Conservation (phyloP, 2,888 invertebrate species). For the Latrodectus hesperus region DNA sequence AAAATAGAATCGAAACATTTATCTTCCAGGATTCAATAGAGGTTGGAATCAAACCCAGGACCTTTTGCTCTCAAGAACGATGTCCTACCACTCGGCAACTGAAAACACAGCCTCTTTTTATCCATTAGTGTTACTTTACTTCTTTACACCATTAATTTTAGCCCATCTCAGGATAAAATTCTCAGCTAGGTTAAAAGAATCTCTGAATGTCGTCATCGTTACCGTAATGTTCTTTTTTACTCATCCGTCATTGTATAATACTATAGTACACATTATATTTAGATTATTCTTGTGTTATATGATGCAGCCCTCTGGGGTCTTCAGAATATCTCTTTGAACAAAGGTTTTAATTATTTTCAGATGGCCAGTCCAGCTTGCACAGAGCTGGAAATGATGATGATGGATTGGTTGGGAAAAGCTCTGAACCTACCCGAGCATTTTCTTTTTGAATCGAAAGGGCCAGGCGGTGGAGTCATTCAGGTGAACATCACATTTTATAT, state of each 20-base stretch:
- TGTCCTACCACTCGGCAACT: neutral
- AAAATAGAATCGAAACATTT: no score
- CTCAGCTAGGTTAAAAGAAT: neutral
- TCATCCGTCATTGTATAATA: neutral
- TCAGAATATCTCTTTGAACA: no score
- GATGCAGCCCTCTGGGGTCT: neutral
- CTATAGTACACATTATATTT: neutral
- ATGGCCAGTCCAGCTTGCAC: constrained; percentile 96
- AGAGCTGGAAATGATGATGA: constrained; percentile 93
- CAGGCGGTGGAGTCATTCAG: constrained; percentile 76
- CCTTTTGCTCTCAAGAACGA: no score
- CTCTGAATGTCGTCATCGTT: neutral
- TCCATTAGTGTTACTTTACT: no score
- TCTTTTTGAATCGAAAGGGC: constrained; percentile 78
- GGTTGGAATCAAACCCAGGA: no score
- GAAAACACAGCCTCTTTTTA: no score
- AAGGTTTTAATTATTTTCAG: constrained; percentile 76
- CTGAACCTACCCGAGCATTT: constrained; percentile 89
- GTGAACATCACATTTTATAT: constrained; percentile 72
- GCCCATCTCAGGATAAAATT: neutral
- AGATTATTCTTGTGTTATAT: neutral
- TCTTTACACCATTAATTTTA: neutral
- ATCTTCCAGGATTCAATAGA: no score
- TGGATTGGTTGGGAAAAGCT: constrained; percentile 97
- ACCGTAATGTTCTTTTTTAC: no score